Evolutionary conservation across 2,797 vertebrate species (phyloP).

Genomic region (Neosilurus mollespiculum): DNA sequence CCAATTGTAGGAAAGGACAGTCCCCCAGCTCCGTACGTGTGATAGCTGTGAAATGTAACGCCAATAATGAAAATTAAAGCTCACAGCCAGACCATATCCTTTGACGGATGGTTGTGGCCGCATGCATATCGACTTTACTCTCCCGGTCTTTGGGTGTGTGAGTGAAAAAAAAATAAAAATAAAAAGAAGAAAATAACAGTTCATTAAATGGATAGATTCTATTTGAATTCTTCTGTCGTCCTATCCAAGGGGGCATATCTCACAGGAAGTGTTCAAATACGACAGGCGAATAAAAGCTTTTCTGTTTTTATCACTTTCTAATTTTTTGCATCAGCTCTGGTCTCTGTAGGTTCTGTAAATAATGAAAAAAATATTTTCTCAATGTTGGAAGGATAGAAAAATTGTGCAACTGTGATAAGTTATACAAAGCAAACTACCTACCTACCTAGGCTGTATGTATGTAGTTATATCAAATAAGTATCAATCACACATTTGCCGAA

Average conservation of each 20-base stretch:
- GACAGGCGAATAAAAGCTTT: slow-evolving; percentile 24
- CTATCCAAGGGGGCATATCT: slow-evolving; percentile 26
- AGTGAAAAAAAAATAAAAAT: not conserved
- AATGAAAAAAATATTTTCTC: slow-evolving; percentile 58
- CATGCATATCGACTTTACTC: slow-evolving; percentile 6
- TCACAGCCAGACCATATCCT: not conserved
- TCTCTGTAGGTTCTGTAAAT: slow-evolving; percentile 39
- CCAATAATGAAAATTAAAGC: slow-evolving; percentile 13
- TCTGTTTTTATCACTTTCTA: slow-evolving; percentile 10
- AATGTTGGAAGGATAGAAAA: slow-evolving; percentile 35
- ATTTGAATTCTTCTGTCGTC: slow-evolving; percentile 31
- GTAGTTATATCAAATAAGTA: not conserved
- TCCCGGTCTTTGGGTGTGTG: not conserved
- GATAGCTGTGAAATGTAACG: not conserved
- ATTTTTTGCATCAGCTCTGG: not conserved
- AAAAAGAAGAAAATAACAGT: slow-evolving; percentile 1
- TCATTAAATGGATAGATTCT: slow-evolving; percentile 32
- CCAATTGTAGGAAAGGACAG: not conserved
- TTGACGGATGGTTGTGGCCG: not conserved
- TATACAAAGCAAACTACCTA: slow-evolving; percentile 50
- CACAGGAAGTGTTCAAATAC: slow-evolving; percentile 31
- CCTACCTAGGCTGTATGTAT: slow-evolving; percentile 13
- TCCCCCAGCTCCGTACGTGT: not conserved
- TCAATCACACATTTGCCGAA: no score
- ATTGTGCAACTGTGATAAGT: slow-evolving; percentile 49